Percentiles rank a stretch among this genome's conserved stretches.
phyloP scores from a whole-genome alignment of 2,888 invertebrate genomes.

The Caenorhabditis drosophilae region DNA sequence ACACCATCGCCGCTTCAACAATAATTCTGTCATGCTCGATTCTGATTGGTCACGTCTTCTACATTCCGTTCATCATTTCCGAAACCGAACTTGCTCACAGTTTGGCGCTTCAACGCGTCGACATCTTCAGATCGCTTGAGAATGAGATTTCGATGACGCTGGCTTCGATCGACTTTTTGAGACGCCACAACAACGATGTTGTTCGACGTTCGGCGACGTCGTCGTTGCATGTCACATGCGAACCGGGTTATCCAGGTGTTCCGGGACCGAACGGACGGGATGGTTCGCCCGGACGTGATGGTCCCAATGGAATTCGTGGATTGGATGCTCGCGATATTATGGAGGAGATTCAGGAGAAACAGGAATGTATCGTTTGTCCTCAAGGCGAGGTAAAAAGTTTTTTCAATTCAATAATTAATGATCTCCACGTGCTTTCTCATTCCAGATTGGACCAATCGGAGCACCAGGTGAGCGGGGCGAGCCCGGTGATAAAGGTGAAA shows the following conservation, averaged over 20 bases:
- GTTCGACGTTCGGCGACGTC: slow-evolving; percentile 13
- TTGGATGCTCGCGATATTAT: slow-evolving; percentile 60
- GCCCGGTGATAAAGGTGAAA: slow-evolving; percentile 41
- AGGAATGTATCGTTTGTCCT: slow-evolving; percentile 58
- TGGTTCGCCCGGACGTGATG: slow-evolving; percentile 36
- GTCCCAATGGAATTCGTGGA: slow-evolving; percentile 51
- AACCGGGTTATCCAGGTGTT: slow-evolving; percentile 29
- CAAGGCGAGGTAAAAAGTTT: slow-evolving; percentile 43
- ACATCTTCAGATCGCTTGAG: slow-evolving; percentile 24
- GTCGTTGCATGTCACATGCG: slow-evolving; percentile 8
- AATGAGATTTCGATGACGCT: slow-evolving; percentile 19
- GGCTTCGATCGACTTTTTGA: slow-evolving; percentile 19
- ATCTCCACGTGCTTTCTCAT: too few species aligned
- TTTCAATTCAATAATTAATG: too few species aligned
- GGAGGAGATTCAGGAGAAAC: slow-evolving; percentile 59
- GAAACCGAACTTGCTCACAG: slow-evolving; percentile 29
- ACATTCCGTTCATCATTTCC: slow-evolving; percentile 33
- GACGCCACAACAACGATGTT: too few species aligned
- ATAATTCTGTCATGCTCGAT: slow-evolving; percentile 30
- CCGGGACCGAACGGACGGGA: slow-evolving; percentile 33
- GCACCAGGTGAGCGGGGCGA: slow-evolving; percentile 44
- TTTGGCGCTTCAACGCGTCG: slow-evolving; percentile 10
- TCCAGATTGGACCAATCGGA: slow-evolving; percentile 53
- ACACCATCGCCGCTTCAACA: slow-evolving; percentile 21
- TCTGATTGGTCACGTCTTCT: slow-evolving; percentile 21